Percentiles rank a stretch among this genome's conserved stretches.
Evolutionary conservation across 30 jellyfish, hydroid and myxozoan genomes (phyloP).

Genomic region (Morbakka virulenta): DNA sequence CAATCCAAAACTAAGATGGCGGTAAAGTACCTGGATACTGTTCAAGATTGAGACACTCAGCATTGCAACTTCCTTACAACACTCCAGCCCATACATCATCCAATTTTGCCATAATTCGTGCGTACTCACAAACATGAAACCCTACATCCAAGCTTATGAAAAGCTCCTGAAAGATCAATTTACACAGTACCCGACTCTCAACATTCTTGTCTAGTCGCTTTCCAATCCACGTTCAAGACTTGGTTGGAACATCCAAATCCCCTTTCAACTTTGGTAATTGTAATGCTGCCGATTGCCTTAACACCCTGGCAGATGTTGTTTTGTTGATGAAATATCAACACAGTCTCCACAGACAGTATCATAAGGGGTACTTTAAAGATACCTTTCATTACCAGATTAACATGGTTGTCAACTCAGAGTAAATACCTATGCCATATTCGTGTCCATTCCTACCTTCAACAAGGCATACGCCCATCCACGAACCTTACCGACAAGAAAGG

Average conservation of each 20-base stretch:
- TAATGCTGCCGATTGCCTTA: background rate
- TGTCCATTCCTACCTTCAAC: too few relatives aligned
- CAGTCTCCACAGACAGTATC: too few relatives aligned
- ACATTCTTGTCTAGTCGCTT: constrained; percentile 36
- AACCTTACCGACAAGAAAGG: too few relatives aligned
- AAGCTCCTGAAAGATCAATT: constrained; percentile 36
- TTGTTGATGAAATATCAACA: too few relatives aligned
- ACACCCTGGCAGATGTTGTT: too few relatives aligned
- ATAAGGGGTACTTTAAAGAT: too few relatives aligned
- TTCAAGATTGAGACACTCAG: constrained; percentile 48
- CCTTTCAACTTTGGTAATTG: constrained; percentile 16
- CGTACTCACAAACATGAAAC: constrained; percentile 67
- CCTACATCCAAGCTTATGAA: constrained; percentile 57
- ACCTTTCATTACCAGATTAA: too few relatives aligned
- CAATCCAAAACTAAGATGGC: constrained; percentile 40
- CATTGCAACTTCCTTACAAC: constrained; percentile 53
- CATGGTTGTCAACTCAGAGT: too few relatives aligned
- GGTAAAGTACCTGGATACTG: constrained; percentile 52
- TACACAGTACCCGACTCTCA: constrained; percentile 34
- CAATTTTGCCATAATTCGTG: constrained; percentile 59
- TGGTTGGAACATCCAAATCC: background rate
- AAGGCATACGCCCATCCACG: too few relatives aligned
- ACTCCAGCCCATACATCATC: constrained; percentile 45
- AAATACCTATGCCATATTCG: too few relatives aligned
- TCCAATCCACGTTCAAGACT: constrained; percentile 20